phyloP scores from a whole-genome alignment of 2,797 vertebrate genomes.

The Xenopus petersii region DNA sequence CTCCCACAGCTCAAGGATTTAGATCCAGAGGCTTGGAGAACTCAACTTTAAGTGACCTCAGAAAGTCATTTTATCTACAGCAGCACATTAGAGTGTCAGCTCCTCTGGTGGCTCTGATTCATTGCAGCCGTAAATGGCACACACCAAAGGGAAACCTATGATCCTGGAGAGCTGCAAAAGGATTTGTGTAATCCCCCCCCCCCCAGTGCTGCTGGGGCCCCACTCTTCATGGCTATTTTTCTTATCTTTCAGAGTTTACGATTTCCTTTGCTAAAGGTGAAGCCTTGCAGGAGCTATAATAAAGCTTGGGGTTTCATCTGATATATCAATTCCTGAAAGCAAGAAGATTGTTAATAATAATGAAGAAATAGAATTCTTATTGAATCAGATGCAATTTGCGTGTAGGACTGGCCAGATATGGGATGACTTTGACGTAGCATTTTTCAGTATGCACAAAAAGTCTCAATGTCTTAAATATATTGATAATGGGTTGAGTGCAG shows the following conservation, averaged over 20 bases:
- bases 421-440: too few species aligned
- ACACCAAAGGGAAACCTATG: conserved; percentile 13
- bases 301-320: neutral
- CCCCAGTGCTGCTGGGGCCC: conserved; percentile 12
- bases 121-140: conserved; percentile 17
- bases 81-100: conserved; percentile 42
- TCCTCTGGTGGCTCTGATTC: conserved; percentile 40
- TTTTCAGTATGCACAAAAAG: too few species aligned
- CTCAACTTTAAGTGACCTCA: conserved; percentile 36
- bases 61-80: conserved; percentile 27
- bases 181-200: conserved; percentile 32
- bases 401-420: too few species aligned
- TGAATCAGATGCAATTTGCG: too few species aligned
- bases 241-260: conserved; percentile 17
- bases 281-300: neutral
- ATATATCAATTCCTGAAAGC: too few species aligned
- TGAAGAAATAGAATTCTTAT: too few species aligned
- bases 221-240: neutral
- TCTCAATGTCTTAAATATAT: too few species aligned
- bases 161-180: neutral
- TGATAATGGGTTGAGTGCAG: too few species aligned
- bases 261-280: neutral
- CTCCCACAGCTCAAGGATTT: conserved; percentile 25
- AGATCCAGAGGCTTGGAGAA: conserved; percentile 16
- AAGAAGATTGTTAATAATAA: too few species aligned